Percentiles rank a stretch among this genome's conserved stretches.
phyloP scores from a whole-genome alignment of 2,888 invertebrate species.

The Aelia acuminata region DNA sequence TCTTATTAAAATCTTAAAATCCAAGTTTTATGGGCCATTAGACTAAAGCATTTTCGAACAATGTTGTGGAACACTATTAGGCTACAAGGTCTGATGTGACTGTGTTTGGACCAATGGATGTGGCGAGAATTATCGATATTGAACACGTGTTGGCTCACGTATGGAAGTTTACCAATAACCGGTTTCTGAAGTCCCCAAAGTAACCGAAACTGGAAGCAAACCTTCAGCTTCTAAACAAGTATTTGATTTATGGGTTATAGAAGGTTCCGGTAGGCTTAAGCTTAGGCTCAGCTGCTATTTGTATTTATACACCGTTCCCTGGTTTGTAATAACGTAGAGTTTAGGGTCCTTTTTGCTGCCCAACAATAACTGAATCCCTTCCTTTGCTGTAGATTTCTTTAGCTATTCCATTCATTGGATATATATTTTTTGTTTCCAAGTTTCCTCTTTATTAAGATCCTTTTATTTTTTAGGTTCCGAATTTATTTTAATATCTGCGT shows the following conservation, averaged over 20 bases:
- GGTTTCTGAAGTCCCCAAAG: background rate
- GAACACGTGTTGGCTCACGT: background rate
- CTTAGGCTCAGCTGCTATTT: background rate
- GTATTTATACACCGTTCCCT: background rate
- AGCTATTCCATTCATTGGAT: background rate
- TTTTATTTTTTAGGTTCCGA: too few species aligned
- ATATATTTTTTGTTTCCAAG: too few species aligned
- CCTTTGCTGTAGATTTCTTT: background rate
- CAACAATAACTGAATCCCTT: background rate
- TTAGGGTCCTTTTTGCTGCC: background rate
- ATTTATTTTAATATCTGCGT: too few species aligned
- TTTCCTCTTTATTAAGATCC: too few species aligned
- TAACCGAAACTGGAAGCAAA: conserved; percentile 21
- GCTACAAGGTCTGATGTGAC: background rate
- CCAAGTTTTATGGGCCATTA: too few species aligned
- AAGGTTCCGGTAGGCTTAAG: background rate
- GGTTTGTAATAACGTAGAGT: background rate
- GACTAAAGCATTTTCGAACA: too few species aligned
- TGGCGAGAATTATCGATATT: background rate
- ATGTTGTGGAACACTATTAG: background rate
- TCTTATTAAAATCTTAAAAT: too few species aligned
- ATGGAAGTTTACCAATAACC: background rate
- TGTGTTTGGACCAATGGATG: background rate
- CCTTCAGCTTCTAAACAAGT: conserved; percentile 4
- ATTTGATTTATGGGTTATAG: conserved; percentile 23